Evolutionary conservation across 2,888 invertebrate species (phyloP), one percentile per base, ranked within the genome.

Genomic region (Brachycybe producta): DNA sequence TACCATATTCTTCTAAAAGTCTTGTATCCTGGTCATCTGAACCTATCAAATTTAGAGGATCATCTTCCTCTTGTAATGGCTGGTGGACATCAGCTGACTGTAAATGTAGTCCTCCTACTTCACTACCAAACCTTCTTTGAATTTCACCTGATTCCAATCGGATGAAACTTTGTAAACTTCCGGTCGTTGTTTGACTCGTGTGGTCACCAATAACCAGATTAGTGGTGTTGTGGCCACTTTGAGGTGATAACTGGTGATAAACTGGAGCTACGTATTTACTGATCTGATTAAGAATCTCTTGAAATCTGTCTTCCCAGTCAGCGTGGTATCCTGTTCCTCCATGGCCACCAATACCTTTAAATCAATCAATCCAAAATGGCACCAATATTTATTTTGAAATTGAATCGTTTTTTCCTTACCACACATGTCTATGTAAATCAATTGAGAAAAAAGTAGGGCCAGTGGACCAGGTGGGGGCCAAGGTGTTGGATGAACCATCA

Each of bases 391-490:
- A 17, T 3, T 44, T 17, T 13, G 8, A 15, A 21, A 32, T 32
- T 8, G 17, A 32, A 7, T 30, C n/a, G n/a, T n/a, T 4, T 23
- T 8, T n/a, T 15, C 3, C 51, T 52, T 58, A 68, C 69, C 69
- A 59, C 67, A 66, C 58, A 70, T 62, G 54, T 67, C 65, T 36
- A 70, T 63, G 56, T 68, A 70, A 49, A 68, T 63, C 11, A 68
- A 63, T 41, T 66, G 67, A 44, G 67, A 62, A 47, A 70, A 62
- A 21, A 69, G 63, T 21, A 70, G 61, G 7, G 67, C 64, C 64
- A 70, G 63, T 19, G 65, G 64, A 23, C 70, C 70, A 21, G 66
- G 66, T n/a, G 70, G 70, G 2, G 70, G 70, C 70, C 70, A 70
- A 7, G 64, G 58, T 8, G 66, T 64, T 28, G 59, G 57, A 36